Base-by-base conservation (phyloP, 1,140 invertebrate genomes). In the Lutraria rhynchaena region DNA sequence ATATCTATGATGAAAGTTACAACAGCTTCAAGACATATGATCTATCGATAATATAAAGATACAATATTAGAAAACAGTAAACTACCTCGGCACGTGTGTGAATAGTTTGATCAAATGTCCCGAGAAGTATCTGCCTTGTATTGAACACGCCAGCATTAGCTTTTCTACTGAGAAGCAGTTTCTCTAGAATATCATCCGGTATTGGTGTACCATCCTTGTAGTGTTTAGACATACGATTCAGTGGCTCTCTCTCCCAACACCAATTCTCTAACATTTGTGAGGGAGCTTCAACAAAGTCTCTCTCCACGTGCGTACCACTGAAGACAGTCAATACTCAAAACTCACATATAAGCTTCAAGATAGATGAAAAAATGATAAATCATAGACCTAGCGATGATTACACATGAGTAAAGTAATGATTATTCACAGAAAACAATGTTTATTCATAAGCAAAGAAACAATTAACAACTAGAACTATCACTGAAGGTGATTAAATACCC, bases 211-310 rank as follows among this genome's bases (percentile, higher is more conserved):
- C 88, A 51, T 93, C 92, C 87, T 93, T 87, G 86, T 93, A 94
- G 84, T 94, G 94, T 31, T 81, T 77, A 13, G 94, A 94, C 93
- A 94, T 94, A 31, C 90, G 85, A 35, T 85, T 74, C 3, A 94
- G 84, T 4, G 93, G 90, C 63, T 94, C 93, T 80, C 89, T 88
- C 86, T 94, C 92, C 94, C 94, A 94, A 9, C 92, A 92, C 94
- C 94, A 94, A 86, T 94, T 94, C 86, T 94, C 94, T 71, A 94
- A 86, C 94, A 94, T 94, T 90, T 94, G 94, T 15, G 93, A 94
- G 19, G 94, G 94, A 7, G 93, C 93, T 85, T 94, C 94, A 15
- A 94, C 91, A 90, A 94, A 94, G 85, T 94, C 94, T 33, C 93
- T 87, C 82, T 94, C 94, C 3, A 94, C 94, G 82, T 87, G 83